Base-by-base conservation (phyloP, 2,113 vertebrate species). In the Asarcornis scutulata region DNA sequence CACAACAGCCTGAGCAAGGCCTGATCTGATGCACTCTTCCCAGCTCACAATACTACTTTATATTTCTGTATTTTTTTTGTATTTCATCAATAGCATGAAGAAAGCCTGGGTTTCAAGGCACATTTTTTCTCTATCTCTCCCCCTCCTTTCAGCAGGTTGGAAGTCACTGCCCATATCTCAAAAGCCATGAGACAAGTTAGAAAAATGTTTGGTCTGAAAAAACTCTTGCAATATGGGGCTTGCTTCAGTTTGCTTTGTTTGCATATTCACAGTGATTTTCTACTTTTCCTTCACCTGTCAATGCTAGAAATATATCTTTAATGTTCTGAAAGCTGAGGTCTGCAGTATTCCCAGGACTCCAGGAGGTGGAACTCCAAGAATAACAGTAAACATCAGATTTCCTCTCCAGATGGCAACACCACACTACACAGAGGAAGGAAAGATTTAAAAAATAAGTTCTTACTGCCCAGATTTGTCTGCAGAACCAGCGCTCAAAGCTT, bases 311-410 rank as follows among this genome's bases (percentile, higher is more conserved):
- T 36, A n/a, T 17, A 26, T 94, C 36, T 93, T 82, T 87, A 31
- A 81, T 26, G 64, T 59, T 53, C 67, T 40, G 48, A 68, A 91
- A 93, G 84, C 73, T 72, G 69, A 87, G 90, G 67, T 91, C 88
- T 94, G 93, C 96, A 91, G 74, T 96, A 94, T 92, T 97, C 86
- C 92, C 93, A 82, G 77, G 90, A 93, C 93, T 96, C 92, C 83
- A 93, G 95, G 86, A 96, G 93, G 64, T 95, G 87, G 91, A 95
- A 95, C 91, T 95, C 90, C 86, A 92, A 73, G 83, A 96, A 94
- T 87, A 95, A 86, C 69, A 92, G 86, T 91, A 82, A 90, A 68
- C 71, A 92, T 72, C 80, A 84, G 69, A 83, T 91, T 94, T 93
- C 52, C 77, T 87, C 79, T 92, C 82, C 93, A 94, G 94, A 80